Evolutionary conservation across 2,113 vertebrate species (phyloP), one percentile per base, ranked within the genome.

Genomic region (Oryzias javanicus): DNA sequence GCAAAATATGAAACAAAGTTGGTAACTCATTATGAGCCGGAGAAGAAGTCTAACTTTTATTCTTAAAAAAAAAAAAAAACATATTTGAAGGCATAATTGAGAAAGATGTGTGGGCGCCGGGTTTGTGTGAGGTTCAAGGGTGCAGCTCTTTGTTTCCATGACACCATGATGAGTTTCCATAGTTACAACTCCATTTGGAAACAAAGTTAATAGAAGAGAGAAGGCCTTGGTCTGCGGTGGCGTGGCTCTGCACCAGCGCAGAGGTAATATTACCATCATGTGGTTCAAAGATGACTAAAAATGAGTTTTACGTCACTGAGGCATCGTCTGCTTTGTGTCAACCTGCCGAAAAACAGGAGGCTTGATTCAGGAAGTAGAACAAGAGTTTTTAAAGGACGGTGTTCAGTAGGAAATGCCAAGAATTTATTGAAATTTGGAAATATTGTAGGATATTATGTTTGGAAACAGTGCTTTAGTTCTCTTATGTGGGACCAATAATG

Each of bases 121-220:
- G 58, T 56, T 29, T 51, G 27, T 56, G 42, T 40, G 51, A 53
- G 44, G 62, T 45, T 67, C 20, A 29, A 27, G 59, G 42, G 49
- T 14, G 52, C 22, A 60, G 19, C 19, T 3, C 29, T 73, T 57
- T 58, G 78, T 83, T 81, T 64, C 72, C 78, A 86, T 79, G 78
- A 63, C 72, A 63, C 40, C 49, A 59, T 52, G 51, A 62, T 68
- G 70, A 79, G 68, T 81, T 53, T 44, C 70, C 53, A 64, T 66
- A 50, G 79, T 51, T 45, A 68, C 41, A 2, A 17, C 27, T 76
- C 45, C 41, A 25, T 24, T 4, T 10, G 64, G 47, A 42, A 46
- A 49, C 42, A 20, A 63, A 61, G 60, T 53, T 47, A 41, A 74
- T 62, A 60, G 35, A 57, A 48, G 29, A 50, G 40, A 51, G 47